Evolutionary conservation across 2,888 invertebrate genomes (phyloP), one percentile per base, ranked within the genome.

Genomic region (Cantharis nigra): DNA sequence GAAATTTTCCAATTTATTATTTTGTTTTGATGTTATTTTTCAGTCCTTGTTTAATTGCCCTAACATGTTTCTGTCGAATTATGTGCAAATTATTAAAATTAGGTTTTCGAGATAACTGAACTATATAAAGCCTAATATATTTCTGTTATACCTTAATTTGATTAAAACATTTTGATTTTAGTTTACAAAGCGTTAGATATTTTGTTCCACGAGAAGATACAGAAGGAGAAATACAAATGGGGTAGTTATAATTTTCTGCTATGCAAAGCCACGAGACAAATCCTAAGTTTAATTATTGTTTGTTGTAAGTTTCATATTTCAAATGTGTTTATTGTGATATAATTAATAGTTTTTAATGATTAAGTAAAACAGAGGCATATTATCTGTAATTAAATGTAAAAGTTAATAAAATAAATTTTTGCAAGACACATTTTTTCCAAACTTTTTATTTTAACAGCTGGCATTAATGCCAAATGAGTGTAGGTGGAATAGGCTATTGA

Each of bases 1-100:
- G n/a, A n/a, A 49, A n/a, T 49, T 49, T 49, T 49, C n/a, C 82
- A 69, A 80, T 63, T 20, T 20, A 20, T 20, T 9, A 81, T 78
- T 76, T 30, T 71, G 11, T 20, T 49, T n/a, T 49, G 9, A 33
- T 33, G 13, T 33, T 49, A 49, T n/a, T n/a, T n/a, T 49, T 49
- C n/a, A 0, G 10, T 30, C 9, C 7, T 23, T 5, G 23, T 16
- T 16, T 16, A 1, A 1, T 16, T 23, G 23, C 28, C 10, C 10
- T 28, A 9, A 28, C 3, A 10, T 28, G 28, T 28, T 28, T 28
- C 10, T 28, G 28, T 28, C 10, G 28, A 28, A 28, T 28, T 10
- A 28, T 28, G 28, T 16, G n/a, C n/a, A n/a, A n/a, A n/a, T n/a
- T n/a, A n/a, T n/a, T n/a, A n/a, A n/a, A n/a, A n/a, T n/a, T n/a